Evolutionary conservation across 2,888 invertebrate genomes (phyloP), one percentile per base, ranked within the genome.

Genomic region (Lobophora halterata): DNA sequence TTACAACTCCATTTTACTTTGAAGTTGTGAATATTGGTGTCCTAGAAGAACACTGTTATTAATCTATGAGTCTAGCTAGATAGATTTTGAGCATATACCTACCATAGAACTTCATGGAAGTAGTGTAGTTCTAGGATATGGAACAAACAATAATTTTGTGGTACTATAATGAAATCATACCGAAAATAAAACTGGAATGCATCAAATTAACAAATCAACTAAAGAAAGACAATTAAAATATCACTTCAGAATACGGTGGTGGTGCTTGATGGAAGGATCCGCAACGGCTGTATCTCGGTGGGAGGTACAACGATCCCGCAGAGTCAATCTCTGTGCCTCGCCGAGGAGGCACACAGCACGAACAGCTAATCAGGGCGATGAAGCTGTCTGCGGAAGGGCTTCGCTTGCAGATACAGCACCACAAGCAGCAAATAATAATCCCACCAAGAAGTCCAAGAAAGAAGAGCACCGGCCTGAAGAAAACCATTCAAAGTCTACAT

Each of bases 211-310:
- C 49, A 58, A 46, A 21, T 26, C 13, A 37, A 37, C 37, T 33
- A 17, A 43, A 54, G 45, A 49, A 51, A 55, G 53, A 58, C 49
- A 63, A 56, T 44, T 58, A 59, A 45, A 56, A 50, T 51, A 60
- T 65, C 55, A 95, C 95, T 91, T 95, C 95, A 45, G 93, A 93
- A 77, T 95, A 95, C 1, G 95, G 95, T 9, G 95, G 95, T 13
- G 95, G 95, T 1, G 93, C 91, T 68, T 93, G 94, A 63, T 94
- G 93, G 70, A 95, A 93, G 39, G 95, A 95, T 42, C 93, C 93
- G 65, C 95, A 95, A 65, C 95, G 91, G 69, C 94, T 94, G 73
- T 95, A 95, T 58, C 94, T 93, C 0, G 95, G 95, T 4, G 95
- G 95, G 0, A 93, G 93, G 75, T 93, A 95, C 61, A 93, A 93